Evolutionary conservation across 2,888 invertebrate species (phyloP).

Genomic region (Iselma pallidipennis): DNA sequence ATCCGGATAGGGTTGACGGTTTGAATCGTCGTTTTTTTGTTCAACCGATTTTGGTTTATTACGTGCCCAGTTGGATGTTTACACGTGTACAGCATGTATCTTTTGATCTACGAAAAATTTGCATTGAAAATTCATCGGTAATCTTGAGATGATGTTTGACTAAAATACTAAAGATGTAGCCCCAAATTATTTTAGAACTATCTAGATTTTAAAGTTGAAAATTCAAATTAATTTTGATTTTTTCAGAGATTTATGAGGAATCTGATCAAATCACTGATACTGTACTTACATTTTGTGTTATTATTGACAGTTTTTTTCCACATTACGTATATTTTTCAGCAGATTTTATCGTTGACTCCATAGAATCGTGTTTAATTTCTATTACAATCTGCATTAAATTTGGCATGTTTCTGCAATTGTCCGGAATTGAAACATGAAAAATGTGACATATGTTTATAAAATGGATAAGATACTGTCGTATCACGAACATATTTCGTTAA

Average conservation of each 20-base stretch:
- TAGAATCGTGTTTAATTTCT: no score
- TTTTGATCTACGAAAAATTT: constrained; percentile 18
- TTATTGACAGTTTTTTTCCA: no score
- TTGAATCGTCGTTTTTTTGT: constrained; percentile 29
- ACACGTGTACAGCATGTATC: constrained; percentile 32
- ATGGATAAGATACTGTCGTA: constrained; percentile 50
- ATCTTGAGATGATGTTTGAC: constrained; percentile 1
- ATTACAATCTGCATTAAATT: no score
- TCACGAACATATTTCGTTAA: constrained; percentile 47
- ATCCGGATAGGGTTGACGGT: constrained; percentile 42
- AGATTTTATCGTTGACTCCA: no score
- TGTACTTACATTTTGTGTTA: no score
- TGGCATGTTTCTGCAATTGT: background rate
- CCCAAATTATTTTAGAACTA: no score
- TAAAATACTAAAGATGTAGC: no score
- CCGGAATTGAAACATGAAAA: constrained; percentile 13
- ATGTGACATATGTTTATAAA: constrained; percentile 47
- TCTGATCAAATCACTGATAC: no score
- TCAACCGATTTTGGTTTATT: constrained; percentile 31
- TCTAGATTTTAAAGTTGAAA: no score
- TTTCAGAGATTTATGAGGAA: no score
- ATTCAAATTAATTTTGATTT: no score
- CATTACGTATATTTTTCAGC: no score
- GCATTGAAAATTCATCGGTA: constrained; percentile 11
- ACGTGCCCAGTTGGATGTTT: constrained; percentile 38